These are phyloP conservation scores for Avahi laniger DNA, from an alignment of 2,797 vertebrate species.

Conservation along the genomic window DNA sequence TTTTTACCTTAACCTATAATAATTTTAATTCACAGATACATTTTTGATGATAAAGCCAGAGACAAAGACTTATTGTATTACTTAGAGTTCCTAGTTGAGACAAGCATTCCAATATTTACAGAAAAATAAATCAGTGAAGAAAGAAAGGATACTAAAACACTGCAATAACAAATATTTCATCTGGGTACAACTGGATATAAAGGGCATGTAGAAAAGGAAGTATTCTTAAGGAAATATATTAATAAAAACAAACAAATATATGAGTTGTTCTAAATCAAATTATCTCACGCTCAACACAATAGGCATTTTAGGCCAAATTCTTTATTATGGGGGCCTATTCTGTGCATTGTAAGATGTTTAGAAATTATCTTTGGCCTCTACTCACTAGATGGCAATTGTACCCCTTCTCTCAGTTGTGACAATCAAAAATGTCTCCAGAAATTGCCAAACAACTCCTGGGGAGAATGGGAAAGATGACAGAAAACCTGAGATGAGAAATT, in stretches of 20 bases:
- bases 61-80: background rate
- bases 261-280: conserved; percentile 19
- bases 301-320: background rate
- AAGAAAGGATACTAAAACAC: background rate
- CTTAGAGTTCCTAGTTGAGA: background rate
- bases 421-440: background rate
- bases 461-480: background rate
- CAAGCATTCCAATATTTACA: background rate
- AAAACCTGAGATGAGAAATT: background rate
- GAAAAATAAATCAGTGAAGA: background rate
- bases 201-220: background rate
- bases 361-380: background rate
- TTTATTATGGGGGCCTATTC: background rate
- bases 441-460: background rate
- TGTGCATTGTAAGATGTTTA: background rate
- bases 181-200: background rate
- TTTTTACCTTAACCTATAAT: background rate
- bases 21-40: conserved; percentile 10
- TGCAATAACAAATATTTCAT: background rate
- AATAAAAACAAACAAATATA: background rate
- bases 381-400: background rate
- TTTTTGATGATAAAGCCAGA: background rate
- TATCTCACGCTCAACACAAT: background rate
- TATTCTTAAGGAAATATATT: background rate
- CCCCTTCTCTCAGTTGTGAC: background rate